Base-by-base conservation (phyloP, 1,140 invertebrate species). In the Agraylea sexmaculata region DNA sequence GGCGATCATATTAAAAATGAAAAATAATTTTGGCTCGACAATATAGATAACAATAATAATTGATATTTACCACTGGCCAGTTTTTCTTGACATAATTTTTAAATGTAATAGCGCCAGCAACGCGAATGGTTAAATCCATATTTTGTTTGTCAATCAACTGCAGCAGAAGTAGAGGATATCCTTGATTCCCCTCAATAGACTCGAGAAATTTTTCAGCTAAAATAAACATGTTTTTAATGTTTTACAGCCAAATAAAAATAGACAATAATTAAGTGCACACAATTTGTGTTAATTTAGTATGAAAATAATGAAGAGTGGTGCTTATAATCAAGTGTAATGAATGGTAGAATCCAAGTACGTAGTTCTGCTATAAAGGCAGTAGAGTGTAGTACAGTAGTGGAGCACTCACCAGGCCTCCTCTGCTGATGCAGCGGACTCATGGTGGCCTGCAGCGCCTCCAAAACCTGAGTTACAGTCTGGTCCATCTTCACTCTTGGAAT, bases 71-170 rank as follows among this genome's bases (percentile, higher is more conserved):
- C 51, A 85, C 69, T 67, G 75, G 74, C 94, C 94, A 99, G 66
- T 96, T 93, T 38, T 88, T 70, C 62, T 95, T 96, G 4, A 96
- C 77, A 60, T 83, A 94, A 63, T 99, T 99, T 62, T 99, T 99
- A 54, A 99, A 94, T 11, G 85, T 82, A 50, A 98, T 82, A 29
- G 91, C 80, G 31, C 86, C 87, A 23, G 89, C 83, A 28, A 92
- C 70, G 52, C 89, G 70, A 32, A 95, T 83, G 4, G 81, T 84
- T 44, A 82, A 62, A 47, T 90, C 81, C 17, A 83, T 67, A 47
- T 80, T 75, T 18, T 71, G 57, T 52, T 87, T 89, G 45, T 88
- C 80, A 37, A 95, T 75, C 6, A 96, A 66, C 52, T 85, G 76
- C 2, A 96, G 67, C 16, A 97, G 62, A 15, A 96, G 59, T 5